Percentiles rank a stretch among this genome's conserved stretches.
phyloP scores from a whole-genome alignment of 1,140 invertebrate genomes.

The Caerostris extrusa region DNA sequence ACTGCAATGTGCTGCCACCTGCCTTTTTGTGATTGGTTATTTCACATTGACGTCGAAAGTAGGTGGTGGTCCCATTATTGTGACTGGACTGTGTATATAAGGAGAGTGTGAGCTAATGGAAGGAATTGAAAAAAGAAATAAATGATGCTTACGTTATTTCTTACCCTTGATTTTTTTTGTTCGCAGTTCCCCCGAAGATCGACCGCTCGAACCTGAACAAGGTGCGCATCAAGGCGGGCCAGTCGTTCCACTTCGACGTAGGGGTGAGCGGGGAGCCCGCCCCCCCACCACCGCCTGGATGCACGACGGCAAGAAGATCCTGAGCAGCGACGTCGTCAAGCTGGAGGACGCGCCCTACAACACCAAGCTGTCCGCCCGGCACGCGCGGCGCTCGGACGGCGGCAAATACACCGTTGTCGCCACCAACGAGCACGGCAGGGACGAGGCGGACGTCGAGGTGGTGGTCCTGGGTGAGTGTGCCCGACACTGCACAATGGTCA shows the following conservation, averaged over 20 bases:
- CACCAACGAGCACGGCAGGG: slow-evolving; percentile 95
- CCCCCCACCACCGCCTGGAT: slow-evolving; percentile 94
- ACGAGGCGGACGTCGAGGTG: slow-evolving; percentile 95
- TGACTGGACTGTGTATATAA: too few species aligned
- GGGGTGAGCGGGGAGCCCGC: slow-evolving; percentile 97
- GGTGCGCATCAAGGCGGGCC: slow-evolving; percentile 95
- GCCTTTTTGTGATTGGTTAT: too few species aligned
- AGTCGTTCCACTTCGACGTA: slow-evolving; percentile 95
- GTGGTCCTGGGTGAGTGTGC: slow-evolving; percentile 89
- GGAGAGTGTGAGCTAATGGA: too few species aligned
- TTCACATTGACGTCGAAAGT: too few species aligned
- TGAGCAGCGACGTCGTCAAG: slow-evolving; percentile 79
- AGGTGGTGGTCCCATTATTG: too few species aligned
- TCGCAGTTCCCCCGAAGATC: slow-evolving; percentile 87
- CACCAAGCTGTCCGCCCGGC: slow-evolving; percentile 93
- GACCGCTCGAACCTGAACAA: slow-evolving; percentile 92
- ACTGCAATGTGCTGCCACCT: too few species aligned
- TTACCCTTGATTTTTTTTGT: slow-evolving; percentile 56
- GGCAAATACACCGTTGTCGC: slow-evolving; percentile 96
- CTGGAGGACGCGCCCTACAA: slow-evolving; percentile 86
- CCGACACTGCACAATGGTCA: slow-evolving; percentile 19
- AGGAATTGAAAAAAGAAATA: too few species aligned
- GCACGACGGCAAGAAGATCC: slow-evolving; percentile 83
- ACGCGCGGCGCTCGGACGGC: slow-evolving; percentile 91
- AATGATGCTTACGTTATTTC: too few species aligned